Base-by-base conservation (phyloP, 2,888 invertebrate species). In the Tipula confusa region DNA sequence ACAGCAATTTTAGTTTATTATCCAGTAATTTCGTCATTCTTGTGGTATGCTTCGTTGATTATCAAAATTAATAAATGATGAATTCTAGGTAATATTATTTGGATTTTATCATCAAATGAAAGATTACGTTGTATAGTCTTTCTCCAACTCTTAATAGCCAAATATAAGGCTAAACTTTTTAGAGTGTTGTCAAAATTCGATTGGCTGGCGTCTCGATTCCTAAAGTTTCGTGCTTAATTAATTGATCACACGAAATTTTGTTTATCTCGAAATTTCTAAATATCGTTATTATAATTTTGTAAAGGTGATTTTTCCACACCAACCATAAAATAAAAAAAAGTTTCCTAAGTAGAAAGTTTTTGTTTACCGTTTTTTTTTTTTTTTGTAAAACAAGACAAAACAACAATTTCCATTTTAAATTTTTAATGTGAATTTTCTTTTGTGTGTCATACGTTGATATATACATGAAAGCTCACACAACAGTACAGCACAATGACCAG, bases 351-450 rank as follows among this genome's bases (percentile, higher is more conserved):
- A 64, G 24, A 64, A 64, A 64, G 64, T 64, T 64, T 64, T 64
- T 24, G n/a, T n/a, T n/a, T n/a, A n/a, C 33, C 33, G 33, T 18
- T 64, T 64, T 64, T 64, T 64, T 64, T 15, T 6, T 64, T 18
- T 24, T 18, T 64, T 64, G 64, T 64, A 24, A 64, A 64, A n/a
- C 64, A 64, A 64, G 7, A 64, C 24, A 64, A 64, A 64, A 64
- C 64, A 43, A 43, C 15, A 64, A 64, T 64, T 64, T 64, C 64
- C 64, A 64, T 64, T 64, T 64, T 24, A 64, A 64, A 64, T 64
- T 64, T 64, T 64, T 64, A 64, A 64, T 64, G 64, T 64, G 64
- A 64, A 64, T 64, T 64, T 64, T 64, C 64, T 64, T 64, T 64
- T 64, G 64, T 64, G 24, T 24, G 64, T 64, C 64, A 64, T 64